Conservation (phyloP, 2,888 invertebrate genomes). For the Myopa tessellatipennis region DNA sequence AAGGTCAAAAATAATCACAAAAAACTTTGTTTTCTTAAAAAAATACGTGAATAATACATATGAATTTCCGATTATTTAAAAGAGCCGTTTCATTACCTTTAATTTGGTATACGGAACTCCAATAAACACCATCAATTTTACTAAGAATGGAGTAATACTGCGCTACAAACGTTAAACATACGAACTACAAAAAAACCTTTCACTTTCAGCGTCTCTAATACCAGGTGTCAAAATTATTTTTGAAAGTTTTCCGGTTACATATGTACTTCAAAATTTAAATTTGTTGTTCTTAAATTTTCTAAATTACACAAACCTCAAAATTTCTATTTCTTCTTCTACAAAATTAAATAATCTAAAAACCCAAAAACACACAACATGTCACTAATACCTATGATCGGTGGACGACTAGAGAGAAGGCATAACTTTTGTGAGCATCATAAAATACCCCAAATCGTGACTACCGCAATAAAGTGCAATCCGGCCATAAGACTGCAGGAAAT, state of each 20-base stretch:
- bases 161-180: too few relatives aligned
- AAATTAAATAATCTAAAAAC: not conserved
- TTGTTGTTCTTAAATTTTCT: not conserved
- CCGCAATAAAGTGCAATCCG: slow-evolving; percentile 29
- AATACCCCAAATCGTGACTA: slow-evolving; percentile 41
- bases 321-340: not conserved
- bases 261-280: slow-evolving; percentile 15
- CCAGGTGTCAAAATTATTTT: too few relatives aligned
- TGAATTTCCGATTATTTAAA: too few relatives aligned
- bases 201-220: too few relatives aligned
- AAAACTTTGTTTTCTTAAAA: too few relatives aligned
- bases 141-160: too few relatives aligned
- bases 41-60: too few relatives aligned
- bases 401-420: slow-evolving; percentile 31
- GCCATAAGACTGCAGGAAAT: slow-evolving; percentile 46
- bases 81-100: too few relatives aligned
- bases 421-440: slow-evolving; percentile 46
- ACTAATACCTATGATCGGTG: slow-evolving; percentile 42
- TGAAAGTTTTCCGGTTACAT: not conserved
- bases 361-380: slow-evolving; percentile 39
- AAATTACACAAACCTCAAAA: not conserved
- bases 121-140: too few relatives aligned
- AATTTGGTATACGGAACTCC: too few relatives aligned
- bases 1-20: too few relatives aligned
- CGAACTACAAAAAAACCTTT: too few relatives aligned